These are phyloP conservation scores for Fringilla coelebs DNA, from an alignment of 2,797 vertebrate genomes.

Conservation along the genomic window DNA sequence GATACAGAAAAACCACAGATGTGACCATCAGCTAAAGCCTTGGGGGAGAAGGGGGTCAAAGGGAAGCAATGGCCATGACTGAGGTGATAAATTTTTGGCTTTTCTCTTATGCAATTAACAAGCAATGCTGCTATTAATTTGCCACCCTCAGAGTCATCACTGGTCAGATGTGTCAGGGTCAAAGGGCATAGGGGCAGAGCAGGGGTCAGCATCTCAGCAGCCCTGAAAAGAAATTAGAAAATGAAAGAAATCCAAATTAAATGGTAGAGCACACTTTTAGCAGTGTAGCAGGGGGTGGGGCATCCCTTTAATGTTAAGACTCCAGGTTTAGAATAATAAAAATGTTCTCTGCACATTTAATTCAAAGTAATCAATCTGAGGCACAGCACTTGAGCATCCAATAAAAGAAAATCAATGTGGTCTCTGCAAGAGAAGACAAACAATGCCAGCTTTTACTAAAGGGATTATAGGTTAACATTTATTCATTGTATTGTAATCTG, in stretches of 20 bases:
- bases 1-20: conserved; percentile 96
- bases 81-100: conserved; percentile 99
- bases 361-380: conserved; percentile 93
- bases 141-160: conserved; percentile 92
- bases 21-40: conserved; percentile 90
- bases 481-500: conserved; percentile 88
- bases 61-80: conserved; percentile 99
- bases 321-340: conserved; percentile 82
- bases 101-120: conserved; percentile 99
- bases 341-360: conserved; percentile 88
- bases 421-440: conserved; percentile 87
- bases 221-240: conserved; percentile 78
- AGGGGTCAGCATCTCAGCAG: conserved; percentile 89
- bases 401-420: conserved; percentile 92
- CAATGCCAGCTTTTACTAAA: conserved; percentile 86
- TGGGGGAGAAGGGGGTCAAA: conserved; percentile 95
- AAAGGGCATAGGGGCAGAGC: conserved; percentile 91
- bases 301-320: conserved; percentile 74
- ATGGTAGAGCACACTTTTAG: conserved; percentile 68
- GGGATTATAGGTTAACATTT: conserved; percentile 96
- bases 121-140: conserved; percentile 98
- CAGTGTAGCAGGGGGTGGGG: background rate
- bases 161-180: conserved; percentile 98
- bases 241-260: conserved; percentile 78
- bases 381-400: conserved; percentile 87